phyloP scores from a whole-genome alignment of 2,113 vertebrate genomes.

The Eupsittula cactorum region DNA sequence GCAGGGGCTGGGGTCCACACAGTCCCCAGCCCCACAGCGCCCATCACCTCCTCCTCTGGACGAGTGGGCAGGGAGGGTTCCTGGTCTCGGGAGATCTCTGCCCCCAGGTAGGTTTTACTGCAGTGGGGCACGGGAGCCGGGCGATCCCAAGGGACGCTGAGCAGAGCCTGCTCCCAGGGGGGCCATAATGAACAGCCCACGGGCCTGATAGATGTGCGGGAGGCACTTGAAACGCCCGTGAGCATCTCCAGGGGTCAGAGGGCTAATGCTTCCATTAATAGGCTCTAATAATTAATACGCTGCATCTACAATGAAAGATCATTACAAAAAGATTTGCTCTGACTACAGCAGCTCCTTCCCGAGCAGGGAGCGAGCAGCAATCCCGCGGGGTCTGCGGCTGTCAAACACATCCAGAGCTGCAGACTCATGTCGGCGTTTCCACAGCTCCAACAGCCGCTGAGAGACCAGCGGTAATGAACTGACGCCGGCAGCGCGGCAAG shows the following conservation, averaged over 20 bases:
- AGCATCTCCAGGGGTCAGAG: not conserved
- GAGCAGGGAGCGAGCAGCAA: slow-evolving; percentile 12
- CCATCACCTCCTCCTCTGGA: not conserved
- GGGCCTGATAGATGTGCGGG: not conserved
- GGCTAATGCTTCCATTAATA: slow-evolving; percentile 44
- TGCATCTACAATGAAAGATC: slow-evolving; percentile 46
- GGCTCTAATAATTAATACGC: slow-evolving; percentile 50
- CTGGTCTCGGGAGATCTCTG: rapidly evolving
- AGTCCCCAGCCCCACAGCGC: rapidly evolving
- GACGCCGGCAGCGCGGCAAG: rapidly evolving
- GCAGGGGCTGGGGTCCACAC: rapidly evolving
- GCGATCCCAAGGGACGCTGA: not conserved
- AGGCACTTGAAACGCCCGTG: not conserved
- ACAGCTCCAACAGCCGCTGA: not conserved
- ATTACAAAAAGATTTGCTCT: slow-evolving; percentile 43
- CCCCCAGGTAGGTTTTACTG: not conserved
- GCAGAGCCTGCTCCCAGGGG: not conserved
- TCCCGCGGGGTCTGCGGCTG: slow-evolving; percentile 27
- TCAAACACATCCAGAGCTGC: slow-evolving; percentile 57
- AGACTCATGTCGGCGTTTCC: slow-evolving; percentile 26
- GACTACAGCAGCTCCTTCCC: slow-evolving; percentile 14
- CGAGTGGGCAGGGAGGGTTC: rapidly evolving
- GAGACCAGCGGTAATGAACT: not conserved
- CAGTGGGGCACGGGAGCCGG: rapidly evolving
- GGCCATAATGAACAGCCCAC: not conserved